Evolutionary conservation across 2,113 vertebrate genomes (phyloP).

Genomic region (Pithys albifrons): DNA sequence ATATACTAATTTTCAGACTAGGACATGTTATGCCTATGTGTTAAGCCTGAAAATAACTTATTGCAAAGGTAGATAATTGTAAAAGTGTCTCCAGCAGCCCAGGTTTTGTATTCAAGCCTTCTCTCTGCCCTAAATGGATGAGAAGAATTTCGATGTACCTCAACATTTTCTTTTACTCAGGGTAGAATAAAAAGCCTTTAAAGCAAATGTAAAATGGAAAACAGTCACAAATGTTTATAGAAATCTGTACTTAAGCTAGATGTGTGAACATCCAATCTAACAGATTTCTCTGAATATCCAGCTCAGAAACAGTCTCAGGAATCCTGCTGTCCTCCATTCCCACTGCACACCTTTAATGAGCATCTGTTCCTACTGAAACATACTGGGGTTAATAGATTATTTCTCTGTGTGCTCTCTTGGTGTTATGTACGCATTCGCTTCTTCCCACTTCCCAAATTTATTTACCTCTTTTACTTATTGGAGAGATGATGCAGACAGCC

Average conservation of each 20-base stretch:
- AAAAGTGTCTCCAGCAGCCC: not conserved
- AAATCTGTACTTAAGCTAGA: not conserved
- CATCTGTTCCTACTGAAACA: not conserved
- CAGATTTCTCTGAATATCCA: not conserved
- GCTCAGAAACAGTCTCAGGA: not conserved
- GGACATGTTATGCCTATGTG: not conserved
- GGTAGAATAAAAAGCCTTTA: not conserved
- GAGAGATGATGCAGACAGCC: not conserved
- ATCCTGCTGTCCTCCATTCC: not conserved
- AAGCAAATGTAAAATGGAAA: not conserved
- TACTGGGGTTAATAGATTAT: not conserved
- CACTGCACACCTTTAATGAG: not conserved
- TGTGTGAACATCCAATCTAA: not conserved
- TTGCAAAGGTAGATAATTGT: not conserved
- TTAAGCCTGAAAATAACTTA: not conserved
- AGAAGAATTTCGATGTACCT: not conserved
- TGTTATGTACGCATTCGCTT: not conserved
- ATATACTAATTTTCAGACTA: not conserved
- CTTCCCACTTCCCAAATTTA: not conserved
- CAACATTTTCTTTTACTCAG: not conserved
- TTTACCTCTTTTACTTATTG: not conserved
- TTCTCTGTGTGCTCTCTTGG: not conserved
- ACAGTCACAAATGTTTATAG: not conserved
- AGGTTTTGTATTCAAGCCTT: not conserved
- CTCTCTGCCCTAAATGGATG: not conserved